These are phyloP conservation scores for Copsychus sechellarum DNA, from an alignment of 2,113 vertebrate genomes.

Conservation along the genomic window DNA sequence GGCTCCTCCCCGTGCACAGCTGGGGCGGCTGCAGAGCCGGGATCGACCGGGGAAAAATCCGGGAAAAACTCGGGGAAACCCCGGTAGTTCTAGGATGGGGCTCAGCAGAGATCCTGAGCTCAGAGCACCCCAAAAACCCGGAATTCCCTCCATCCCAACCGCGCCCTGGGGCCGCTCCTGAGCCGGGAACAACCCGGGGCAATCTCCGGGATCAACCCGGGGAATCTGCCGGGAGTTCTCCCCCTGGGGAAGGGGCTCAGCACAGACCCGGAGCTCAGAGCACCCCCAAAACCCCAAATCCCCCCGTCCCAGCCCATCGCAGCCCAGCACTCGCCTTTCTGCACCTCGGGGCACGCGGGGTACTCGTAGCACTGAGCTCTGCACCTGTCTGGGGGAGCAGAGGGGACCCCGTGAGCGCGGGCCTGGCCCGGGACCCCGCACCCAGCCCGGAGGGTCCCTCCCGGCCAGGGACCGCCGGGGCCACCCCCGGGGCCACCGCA, in stretches of 20 bases:
- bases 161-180: no score
- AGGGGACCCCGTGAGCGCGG: background rate
- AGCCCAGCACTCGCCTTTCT: background rate
- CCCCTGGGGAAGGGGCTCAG: background rate
- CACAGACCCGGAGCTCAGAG: rapidly evolving
- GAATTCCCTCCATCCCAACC: no score
- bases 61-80: no score
- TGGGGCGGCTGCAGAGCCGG: no score
- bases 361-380: background rate
- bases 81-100: no score
- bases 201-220: background rate
- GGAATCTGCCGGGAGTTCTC: no score
- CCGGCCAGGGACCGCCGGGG: background rate
- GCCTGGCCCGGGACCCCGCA: rapidly evolving
- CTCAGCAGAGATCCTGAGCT: no score
- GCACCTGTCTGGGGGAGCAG: background rate
- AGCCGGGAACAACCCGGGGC: no score
- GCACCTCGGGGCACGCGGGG: background rate
- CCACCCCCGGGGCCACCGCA: background rate
- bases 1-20: no score
- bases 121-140: no score
- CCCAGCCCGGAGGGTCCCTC: background rate
- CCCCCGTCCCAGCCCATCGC: no score
- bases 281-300: rapidly evolving
- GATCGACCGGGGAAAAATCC: no score